Conservation (phyloP, 2,888 invertebrate genomes). For the Agonum fuliginosum region DNA sequence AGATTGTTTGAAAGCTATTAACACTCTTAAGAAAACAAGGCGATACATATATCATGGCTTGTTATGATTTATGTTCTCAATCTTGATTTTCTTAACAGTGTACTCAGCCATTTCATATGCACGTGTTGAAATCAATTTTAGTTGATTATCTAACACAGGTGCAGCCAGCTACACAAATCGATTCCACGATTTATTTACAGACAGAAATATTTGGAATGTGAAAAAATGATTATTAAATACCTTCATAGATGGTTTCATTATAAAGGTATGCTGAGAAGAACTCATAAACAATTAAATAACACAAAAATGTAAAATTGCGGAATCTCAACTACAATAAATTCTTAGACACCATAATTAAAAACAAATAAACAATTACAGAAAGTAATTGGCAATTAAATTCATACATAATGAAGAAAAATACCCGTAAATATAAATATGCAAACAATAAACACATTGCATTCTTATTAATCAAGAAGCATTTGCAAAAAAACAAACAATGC, state of each 20-base stretch:
- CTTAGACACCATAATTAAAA: background rate
- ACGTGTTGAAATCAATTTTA: slow-evolving; percentile 15
- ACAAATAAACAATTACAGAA: slow-evolving; percentile 20
- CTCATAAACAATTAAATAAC: slow-evolving; percentile 20
- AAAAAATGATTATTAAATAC: slow-evolving; percentile 13
- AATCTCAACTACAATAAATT: slow-evolving; percentile 26
- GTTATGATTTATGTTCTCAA: slow-evolving; percentile 18
- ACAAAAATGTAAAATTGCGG: background rate
- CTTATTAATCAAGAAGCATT: background rate
- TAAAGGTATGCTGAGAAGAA: slow-evolving; percentile 1
- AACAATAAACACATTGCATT: background rate
- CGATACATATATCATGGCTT: slow-evolving; percentile 7
- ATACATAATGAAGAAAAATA: background rate
- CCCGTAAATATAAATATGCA: background rate
- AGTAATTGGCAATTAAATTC: slow-evolving; percentile 32
- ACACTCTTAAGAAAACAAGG: background rate
- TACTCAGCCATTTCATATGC: background rate
- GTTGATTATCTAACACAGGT: slow-evolving; percentile 14
- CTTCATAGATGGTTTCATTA: slow-evolving; percentile 14
- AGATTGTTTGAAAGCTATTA: slow-evolving; percentile 2
- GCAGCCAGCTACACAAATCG: slow-evolving; percentile 23
- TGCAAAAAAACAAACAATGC: slow-evolving; percentile 16
- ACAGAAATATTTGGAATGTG: slow-evolving; percentile 23
- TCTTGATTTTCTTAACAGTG: slow-evolving; percentile 1
- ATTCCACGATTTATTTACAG: slow-evolving; percentile 1